phyloP scores from a whole-genome alignment of 2,888 invertebrate species.

The Operophtera brumata region DNA sequence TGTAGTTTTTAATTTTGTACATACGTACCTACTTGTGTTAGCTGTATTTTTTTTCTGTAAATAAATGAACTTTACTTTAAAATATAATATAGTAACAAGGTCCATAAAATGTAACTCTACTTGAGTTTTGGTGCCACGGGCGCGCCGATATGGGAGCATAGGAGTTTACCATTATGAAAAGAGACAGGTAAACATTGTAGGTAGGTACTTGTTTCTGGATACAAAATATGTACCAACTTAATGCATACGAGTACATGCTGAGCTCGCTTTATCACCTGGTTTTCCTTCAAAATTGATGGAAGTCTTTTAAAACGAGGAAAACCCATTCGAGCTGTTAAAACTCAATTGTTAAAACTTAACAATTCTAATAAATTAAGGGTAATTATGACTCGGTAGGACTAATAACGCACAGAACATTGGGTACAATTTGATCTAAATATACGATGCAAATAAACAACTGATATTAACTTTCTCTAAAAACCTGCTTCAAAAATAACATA shows the following conservation, averaged over 20 bases:
- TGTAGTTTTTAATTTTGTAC: no score
- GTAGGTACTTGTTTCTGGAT: neutral
- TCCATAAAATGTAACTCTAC: neutral
- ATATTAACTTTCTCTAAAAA: neutral
- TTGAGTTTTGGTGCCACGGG: neutral
- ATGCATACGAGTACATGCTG: neutral
- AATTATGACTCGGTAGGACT: neutral
- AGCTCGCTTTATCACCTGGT: neutral
- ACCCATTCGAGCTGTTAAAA: neutral
- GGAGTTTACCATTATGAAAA: neutral
- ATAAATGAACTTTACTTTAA: no score
- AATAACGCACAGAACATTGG: no score
- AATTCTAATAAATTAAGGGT: neutral
- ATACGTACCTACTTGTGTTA: no score
- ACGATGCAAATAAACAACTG: neutral
- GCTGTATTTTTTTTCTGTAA: no score
- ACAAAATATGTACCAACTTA: neutral
- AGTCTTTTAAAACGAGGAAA: constrained; percentile 8
- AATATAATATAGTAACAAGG: neutral
- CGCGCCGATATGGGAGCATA: neutral
- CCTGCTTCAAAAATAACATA: neutral
- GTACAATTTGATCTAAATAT: no score
- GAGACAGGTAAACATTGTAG: no score
- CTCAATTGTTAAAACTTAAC: neutral
- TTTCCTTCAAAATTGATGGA: neutral